Evolutionary conservation across 2,113 vertebrate species (phyloP).

Genomic region (Enhydra lutris): DNA sequence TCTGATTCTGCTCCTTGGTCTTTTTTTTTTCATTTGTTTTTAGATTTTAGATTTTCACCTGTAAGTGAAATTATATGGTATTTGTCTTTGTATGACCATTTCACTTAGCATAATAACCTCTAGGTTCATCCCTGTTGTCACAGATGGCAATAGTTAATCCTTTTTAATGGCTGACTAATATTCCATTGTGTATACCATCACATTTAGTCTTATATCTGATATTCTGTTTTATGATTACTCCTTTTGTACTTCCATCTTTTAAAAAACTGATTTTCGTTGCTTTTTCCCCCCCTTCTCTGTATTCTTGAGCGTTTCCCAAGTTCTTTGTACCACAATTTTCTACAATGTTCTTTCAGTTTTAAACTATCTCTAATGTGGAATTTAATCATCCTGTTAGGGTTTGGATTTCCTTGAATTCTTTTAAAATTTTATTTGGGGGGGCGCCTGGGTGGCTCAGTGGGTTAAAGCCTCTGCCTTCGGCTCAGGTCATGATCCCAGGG

Average conservation of each 20-base stretch:
- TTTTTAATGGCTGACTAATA: neutral
- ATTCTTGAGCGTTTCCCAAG: neutral
- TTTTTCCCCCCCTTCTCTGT: neutral
- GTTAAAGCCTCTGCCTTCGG: too few relatives aligned
- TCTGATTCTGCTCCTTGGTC: neutral
- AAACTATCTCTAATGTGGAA: neutral
- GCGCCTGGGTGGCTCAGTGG: too few relatives aligned
- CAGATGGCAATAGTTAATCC: neutral
- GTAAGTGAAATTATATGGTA: neutral
- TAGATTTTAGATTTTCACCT: neutral
- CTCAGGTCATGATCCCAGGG: too few relatives aligned
- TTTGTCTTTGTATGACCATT: neutral
- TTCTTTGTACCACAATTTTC: neutral
- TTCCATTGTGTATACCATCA: neutral
- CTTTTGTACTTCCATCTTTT: neutral
- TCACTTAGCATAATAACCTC: neutral
- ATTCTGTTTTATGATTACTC: neutral
- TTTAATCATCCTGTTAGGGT: constrained; percentile 28
- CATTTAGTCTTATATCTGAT: neutral
- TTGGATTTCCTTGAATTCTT: neutral
- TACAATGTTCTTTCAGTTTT: neutral
- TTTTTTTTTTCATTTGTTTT: neutral
- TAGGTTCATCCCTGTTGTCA: neutral
- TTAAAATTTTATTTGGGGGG: neutral
- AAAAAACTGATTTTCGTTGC: neutral